Base-by-base conservation (phyloP, 2,888 invertebrate genomes). In the Oasisia sp. region DNA sequence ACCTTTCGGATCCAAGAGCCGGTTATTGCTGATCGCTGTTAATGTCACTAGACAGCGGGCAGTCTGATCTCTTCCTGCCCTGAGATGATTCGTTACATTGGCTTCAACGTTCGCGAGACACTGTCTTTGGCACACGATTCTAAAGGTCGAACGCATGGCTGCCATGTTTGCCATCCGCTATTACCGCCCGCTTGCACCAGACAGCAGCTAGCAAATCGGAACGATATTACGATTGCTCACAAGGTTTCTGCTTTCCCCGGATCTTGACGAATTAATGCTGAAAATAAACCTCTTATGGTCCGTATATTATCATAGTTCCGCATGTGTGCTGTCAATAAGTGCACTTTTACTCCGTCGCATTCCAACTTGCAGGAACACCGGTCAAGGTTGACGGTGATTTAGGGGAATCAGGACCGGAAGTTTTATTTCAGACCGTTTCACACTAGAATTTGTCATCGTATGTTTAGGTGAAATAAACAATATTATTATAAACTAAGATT, bases 61-160 rank as follows among this genome's bases (percentile, higher is more conserved):
- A 74, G 74, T 74, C 27, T 74, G 74, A 74, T 74, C 74, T 74
- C 27, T 74, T 19, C 74, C 74, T 27, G 74, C 74, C 7, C n/a
- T 74, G 14, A 74, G 74, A 19, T 74, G 74, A 74, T 74, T 74
- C 74, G 74, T 27, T 74, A 74, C 27, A 74, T 74, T 74, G 27
- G 74, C 27, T 19, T 74, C 74, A 74, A n/a, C 74, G 27, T 74
- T 74, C 19, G 27, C 74, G 7, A 74, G 74, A 74, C 74, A 74
- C 74, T 74, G 74, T 74, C 74, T 74, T 74, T n/a, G 74, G n/a
- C 74, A 74, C 1, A 74, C 74, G 74, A 74, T 74, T 74, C 19
- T 74, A 74, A 74, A 74, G 74, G 74, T 74, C 74, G 74, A 74
- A 74, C 74, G 74, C 74, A 74, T 74, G 74, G 74, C 74, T 74